These are phyloP conservation scores for Rhopalosiphum maidis DNA, from an alignment of 1,140 invertebrate genomes.

Conservation along the genomic window DNA sequence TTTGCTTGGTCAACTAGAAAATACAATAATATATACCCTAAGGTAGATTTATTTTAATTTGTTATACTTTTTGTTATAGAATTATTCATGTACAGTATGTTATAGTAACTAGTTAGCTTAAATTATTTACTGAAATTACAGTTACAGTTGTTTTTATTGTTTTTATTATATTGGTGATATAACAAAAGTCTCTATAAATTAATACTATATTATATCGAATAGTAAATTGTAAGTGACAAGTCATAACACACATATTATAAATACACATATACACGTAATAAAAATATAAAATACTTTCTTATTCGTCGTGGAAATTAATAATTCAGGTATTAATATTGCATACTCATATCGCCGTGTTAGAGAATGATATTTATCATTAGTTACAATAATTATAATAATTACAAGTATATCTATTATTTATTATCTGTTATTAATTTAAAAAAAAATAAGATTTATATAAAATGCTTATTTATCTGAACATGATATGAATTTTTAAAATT, in stretches of 20 bases:
- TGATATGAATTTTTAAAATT: neutral
- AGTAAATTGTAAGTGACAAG: neutral
- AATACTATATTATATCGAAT: neutral
- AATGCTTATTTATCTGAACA: neutral
- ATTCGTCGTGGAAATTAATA: neutral
- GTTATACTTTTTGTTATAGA: neutral
- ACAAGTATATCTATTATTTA: too few relatives aligned
- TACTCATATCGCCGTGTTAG: neutral
- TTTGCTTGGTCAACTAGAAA: neutral
- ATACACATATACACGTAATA: too few relatives aligned
- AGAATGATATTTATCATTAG: neutral
- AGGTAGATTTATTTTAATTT: neutral
- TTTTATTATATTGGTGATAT: neutral
- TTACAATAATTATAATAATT: too few relatives aligned
- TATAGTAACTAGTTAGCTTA: neutral
- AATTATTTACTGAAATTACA: neutral
- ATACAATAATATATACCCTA: neutral
- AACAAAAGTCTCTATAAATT: neutral
- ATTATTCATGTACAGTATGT: neutral
- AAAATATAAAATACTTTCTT: too few relatives aligned
- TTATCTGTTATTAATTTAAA: too few relatives aligned
- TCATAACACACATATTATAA: neutral
- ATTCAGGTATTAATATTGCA: conserved; percentile 8
- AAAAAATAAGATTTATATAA: neutral
- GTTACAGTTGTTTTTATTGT: neutral